Percentiles rank a stretch among this genome's conserved stretches.
These are phyloP conservation scores for Solea solea DNA, from an alignment of 2,113 vertebrate species.

Conservation along the genomic window DNA sequence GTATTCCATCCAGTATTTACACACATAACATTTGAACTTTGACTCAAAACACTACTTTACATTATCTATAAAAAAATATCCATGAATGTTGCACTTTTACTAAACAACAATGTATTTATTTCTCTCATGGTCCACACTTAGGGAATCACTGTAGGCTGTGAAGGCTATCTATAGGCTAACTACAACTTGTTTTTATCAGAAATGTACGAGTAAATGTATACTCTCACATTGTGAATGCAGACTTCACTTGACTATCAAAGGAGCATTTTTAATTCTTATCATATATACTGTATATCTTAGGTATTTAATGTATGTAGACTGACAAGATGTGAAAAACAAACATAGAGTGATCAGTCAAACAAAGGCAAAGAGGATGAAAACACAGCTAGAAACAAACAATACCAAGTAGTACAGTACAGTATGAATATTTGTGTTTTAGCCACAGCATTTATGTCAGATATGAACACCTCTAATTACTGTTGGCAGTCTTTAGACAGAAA, in stretches of 20 bases:
- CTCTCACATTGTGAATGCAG: neutral
- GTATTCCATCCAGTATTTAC: too few relatives aligned
- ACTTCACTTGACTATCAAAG: neutral
- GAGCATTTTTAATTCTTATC: neutral
- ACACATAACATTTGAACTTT: too few relatives aligned
- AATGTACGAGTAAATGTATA: too few relatives aligned
- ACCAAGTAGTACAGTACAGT: neutral
- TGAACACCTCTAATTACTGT: constrained; percentile 43
- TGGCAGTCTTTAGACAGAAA: constrained; percentile 28
- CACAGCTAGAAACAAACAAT: constrained; percentile 11
- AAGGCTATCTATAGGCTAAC: too few relatives aligned
- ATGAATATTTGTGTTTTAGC: too few relatives aligned
- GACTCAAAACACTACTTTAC: too few relatives aligned
- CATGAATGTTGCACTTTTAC: too few relatives aligned
- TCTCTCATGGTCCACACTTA: too few relatives aligned
- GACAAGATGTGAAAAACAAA: constrained; percentile 2
- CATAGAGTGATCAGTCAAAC: constrained; percentile 11
- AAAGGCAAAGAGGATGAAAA: constrained; percentile 11
- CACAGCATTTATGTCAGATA: neutral
- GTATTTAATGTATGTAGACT: neutral
- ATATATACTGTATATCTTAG: neutral
- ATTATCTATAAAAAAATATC: too few relatives aligned
- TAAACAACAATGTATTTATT: too few relatives aligned
- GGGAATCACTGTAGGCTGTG: too few relatives aligned
- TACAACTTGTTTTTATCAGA: too few relatives aligned